Evolutionary conservation across 2,113 vertebrate genomes (phyloP), one percentile per base, ranked within the genome.

Genomic region (Gymnocephalus cernua): DNA sequence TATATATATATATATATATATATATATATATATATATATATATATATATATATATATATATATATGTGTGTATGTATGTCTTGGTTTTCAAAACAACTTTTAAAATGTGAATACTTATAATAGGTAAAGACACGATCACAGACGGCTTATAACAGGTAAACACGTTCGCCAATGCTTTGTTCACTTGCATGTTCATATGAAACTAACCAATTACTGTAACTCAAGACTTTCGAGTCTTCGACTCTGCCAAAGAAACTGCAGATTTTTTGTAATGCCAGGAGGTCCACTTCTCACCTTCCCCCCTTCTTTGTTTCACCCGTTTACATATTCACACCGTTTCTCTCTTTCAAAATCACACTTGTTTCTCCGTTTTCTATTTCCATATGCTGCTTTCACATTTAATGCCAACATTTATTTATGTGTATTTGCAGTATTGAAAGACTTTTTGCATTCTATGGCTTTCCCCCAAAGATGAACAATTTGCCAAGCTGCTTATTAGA

Each of bases 401-500:
- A 84, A 80, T 86, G 35, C 72, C 62, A 19, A 21, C 38, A 57
- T 68, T 81, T 88, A 90, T 88, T 88, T 84, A 83, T 82, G 73
- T 38, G 50, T 67, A 69, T 77, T 80, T 78, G 78, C 71, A 77
- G 76, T 25, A 71, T 82, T 85, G 79, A 82, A 85, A 85, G 74
- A 88, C 78, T 38, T 79, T 89, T 82, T 67, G 69, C 91, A 86
- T 56, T 45, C 66, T 15, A n/a, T 80, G 72, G 87, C 82, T 90
- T 70, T 69, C 72, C 79, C 79, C 83, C 71, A 80, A 87, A 88
- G 85, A 91, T 88, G 80, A 89, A 91, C 88, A 93, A 88, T 93
- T 90, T 86, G 82, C 88, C 86, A 77, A 90, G 84, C 77, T 41
- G 74, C 86, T 91, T 91, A 93, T 93, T 91, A 91, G 82, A 93